Evolutionary conservation across 30 jellyfish, hydroid and myxozoan genomes (phyloP).

Genomic region (Pelagia noctiluca): DNA sequence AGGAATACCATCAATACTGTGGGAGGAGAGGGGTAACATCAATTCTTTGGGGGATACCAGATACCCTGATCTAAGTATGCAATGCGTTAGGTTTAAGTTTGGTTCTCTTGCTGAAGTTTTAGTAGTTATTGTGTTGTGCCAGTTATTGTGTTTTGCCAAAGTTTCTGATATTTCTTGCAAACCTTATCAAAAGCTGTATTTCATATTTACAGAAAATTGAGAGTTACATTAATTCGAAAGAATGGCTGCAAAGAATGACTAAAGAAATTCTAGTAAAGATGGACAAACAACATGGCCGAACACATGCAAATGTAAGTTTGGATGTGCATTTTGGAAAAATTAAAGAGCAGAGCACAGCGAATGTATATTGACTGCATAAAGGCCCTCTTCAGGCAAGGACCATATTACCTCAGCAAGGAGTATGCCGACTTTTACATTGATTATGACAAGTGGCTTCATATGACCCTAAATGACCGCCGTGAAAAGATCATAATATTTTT

Average conservation of each 20-base stretch:
- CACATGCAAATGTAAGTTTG: neutral
- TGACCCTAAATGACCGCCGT: constrained; percentile 11
- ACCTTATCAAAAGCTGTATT: no score
- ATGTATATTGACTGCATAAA: neutral
- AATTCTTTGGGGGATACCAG: no score
- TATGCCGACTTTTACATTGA: neutral
- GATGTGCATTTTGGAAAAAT: neutral
- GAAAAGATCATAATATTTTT: no score
- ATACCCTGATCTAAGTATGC: no score
- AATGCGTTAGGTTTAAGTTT: no score
- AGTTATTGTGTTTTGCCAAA: neutral
- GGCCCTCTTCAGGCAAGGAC: constrained; percentile 11
- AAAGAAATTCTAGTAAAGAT: neutral
- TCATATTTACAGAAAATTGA: no score
- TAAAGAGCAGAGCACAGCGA: neutral
- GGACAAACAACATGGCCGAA: constrained; percentile 1
- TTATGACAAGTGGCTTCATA: neutral
- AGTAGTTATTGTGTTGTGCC: no score
- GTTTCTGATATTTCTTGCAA: no score
- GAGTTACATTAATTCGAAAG: neutral
- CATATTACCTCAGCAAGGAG: neutral
- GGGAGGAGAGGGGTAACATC: neutral
- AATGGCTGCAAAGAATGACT: constrained; percentile 4
- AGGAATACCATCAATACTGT: no score
- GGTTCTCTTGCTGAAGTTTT: no score